Percentiles rank a stretch among this genome's conserved stretches.
phyloP scores from a whole-genome alignment of 1,140 invertebrate genomes.

The Drosophila bocqueti region DNA sequence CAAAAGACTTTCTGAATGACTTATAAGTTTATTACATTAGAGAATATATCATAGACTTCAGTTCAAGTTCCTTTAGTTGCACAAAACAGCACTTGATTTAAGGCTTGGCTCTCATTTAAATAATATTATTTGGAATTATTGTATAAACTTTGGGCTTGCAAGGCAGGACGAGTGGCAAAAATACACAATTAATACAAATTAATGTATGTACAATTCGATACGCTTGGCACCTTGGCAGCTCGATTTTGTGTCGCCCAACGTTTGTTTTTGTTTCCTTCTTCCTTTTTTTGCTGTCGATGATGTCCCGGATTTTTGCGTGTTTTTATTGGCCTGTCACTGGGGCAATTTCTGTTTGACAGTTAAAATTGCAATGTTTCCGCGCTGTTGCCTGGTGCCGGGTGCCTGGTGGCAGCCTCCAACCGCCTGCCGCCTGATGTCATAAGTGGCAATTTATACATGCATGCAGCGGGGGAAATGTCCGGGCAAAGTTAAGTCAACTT shows the following conservation, averaged over 20 bases:
- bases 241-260: not conserved
- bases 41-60: not conserved
- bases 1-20: fast-evolving
- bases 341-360: slow-evolving; percentile 65
- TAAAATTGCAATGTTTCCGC: slow-evolving; percentile 53
- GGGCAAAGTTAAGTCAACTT: slow-evolving; percentile 52
- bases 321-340: slow-evolving; percentile 48
- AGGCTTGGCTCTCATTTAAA: not conserved
- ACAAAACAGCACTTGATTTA: not conserved
- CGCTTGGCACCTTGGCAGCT: slow-evolving; percentile 7
- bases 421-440: slow-evolving; percentile 32
- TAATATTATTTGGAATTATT: not conserved
- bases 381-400: slow-evolving; percentile 6
- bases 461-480: slow-evolving; percentile 10
- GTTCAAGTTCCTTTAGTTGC: not conserved
- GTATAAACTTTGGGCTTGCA: not conserved
- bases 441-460: slow-evolving; percentile 66
- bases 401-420: not conserved
- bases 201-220: slow-evolving; percentile 2
- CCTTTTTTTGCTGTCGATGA: not conserved
- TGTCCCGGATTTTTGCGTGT: slow-evolving; percentile 34
- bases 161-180: too few species aligned
- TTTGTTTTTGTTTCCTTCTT: not conserved
- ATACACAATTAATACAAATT: not conserved
- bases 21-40: not conserved